Evolutionary conservation across 2,113 vertebrate species (phyloP).

Genomic region (Phalacrocorax carbo): DNA sequence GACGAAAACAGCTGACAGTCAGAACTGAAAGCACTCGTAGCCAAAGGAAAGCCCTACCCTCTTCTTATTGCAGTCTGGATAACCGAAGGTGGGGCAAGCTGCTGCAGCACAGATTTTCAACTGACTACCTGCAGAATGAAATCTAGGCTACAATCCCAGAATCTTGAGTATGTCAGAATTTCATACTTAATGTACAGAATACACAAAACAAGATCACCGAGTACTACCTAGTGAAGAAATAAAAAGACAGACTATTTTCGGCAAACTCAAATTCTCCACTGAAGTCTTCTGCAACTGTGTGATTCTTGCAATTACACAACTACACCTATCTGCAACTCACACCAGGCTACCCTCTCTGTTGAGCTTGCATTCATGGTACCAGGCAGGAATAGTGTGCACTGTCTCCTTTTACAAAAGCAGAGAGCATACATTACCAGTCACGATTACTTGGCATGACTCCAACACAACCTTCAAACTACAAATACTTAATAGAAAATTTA

Average conservation of each 20-base stretch:
- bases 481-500: conserved; percentile 52
- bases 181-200: neutral
- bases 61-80: neutral
- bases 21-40: neutral
- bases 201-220: neutral
- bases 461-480: conserved; percentile 15
- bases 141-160: neutral
- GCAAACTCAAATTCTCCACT: neutral
- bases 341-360: neutral
- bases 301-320: neutral
- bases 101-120: neutral
- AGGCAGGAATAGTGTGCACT: neutral
- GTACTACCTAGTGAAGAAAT: neutral
- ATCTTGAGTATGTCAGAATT: neutral
- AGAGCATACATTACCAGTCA: neutral
- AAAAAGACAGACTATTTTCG: neutral
- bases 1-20: neutral
- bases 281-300: neutral
- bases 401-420: neutral
- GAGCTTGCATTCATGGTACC: neutral
- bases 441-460: neutral
- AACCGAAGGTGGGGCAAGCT: neutral
- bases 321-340: neutral
- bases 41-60: neutral
- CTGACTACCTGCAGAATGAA: neutral